Percentiles rank a stretch among this genome's conserved stretches.
Conservation (phyloP, 2,113 vertebrate species). For the Rhegmatorhina hoffmannsi region DNA sequence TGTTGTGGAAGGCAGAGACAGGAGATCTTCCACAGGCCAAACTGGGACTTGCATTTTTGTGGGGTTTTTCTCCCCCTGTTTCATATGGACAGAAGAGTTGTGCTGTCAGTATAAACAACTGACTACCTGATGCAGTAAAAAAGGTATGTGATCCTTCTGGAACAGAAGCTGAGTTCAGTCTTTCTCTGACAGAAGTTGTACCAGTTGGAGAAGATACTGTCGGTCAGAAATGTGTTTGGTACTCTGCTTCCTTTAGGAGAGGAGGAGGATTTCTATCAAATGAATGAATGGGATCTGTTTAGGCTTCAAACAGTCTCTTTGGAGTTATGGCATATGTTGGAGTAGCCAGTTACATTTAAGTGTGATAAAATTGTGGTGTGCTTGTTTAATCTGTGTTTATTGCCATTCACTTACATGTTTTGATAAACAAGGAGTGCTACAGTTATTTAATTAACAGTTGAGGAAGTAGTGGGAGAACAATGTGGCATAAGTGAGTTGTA, state of each 20-base stretch:
- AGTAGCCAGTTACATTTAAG: not conserved
- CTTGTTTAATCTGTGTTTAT: not conserved
- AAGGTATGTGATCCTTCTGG: not conserved
- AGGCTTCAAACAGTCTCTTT: not conserved
- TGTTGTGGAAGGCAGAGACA: not conserved
- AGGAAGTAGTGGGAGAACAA: not conserved
- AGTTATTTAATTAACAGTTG: not conserved
- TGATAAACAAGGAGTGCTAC: not conserved
- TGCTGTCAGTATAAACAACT: not conserved
- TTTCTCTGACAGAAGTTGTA: not conserved
- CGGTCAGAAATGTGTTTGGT: not conserved
- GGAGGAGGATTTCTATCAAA: not conserved
- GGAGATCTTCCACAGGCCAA: not conserved
- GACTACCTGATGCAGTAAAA: not conserved
- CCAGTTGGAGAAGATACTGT: not conserved
- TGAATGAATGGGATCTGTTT: not conserved
- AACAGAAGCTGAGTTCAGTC: not conserved
- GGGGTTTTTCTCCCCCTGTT: not conserved
- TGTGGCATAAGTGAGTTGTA: not conserved
- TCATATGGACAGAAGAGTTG: not conserved
- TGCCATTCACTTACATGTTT: not conserved
- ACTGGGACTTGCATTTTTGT: not conserved
- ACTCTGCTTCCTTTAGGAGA: not conserved
- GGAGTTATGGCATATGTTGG: not conserved
- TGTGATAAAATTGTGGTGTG: not conserved